Evolutionary conservation across 2,797 vertebrate species (phyloP).

Genomic region (Thalassophryne amazonica): DNA sequence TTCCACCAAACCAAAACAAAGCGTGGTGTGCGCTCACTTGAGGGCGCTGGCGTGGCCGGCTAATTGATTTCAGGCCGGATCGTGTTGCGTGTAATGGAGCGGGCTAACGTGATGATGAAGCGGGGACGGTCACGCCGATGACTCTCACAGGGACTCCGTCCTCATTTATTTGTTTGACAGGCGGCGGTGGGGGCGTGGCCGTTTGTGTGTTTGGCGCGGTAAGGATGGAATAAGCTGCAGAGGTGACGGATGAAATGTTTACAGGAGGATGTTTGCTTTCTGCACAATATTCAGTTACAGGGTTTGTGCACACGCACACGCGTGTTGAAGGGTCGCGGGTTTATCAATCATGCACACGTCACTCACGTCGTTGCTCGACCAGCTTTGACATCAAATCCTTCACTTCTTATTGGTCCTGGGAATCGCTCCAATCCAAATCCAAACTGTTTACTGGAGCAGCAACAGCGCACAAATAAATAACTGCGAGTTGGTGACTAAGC

Average conservation of each 20-base stretch:
- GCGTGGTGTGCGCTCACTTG: constrained; percentile 54
- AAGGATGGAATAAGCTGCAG: constrained; percentile 62
- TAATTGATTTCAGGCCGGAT: constrained; percentile 78
- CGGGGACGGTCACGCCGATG: constrained; percentile 73
- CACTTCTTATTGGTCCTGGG: constrained; percentile 33
- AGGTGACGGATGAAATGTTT: constrained; percentile 74
- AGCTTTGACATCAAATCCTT: neutral
- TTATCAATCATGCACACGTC: constrained; percentile 51
- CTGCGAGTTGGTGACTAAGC: constrained; percentile 62
- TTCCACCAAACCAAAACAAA: constrained; percentile 65
- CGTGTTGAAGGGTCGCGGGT: constrained; percentile 48
- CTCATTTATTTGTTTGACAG: constrained; percentile 72
- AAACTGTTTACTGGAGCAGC: constrained; percentile 75
- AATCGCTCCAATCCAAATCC: constrained; percentile 62
- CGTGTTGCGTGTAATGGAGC: constrained; percentile 77
- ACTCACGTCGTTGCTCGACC: constrained; percentile 34
- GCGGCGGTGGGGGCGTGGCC: constrained; percentile 36
- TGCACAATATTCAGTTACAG: constrained; percentile 65
- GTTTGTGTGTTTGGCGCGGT: constrained; percentile 51
- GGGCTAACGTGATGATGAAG: constrained; percentile 75
- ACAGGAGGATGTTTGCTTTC: constrained; percentile 68
- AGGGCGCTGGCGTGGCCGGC: constrained; percentile 51
- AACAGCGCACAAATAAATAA: constrained; percentile 69
- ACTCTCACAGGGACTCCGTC: constrained; percentile 71
- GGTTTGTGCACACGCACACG: constrained; percentile 37